Evolutionary conservation across 2,888 invertebrate genomes (phyloP), one percentile per base, ranked within the genome.

Genomic region (Lydus trimaculatus): DNA sequence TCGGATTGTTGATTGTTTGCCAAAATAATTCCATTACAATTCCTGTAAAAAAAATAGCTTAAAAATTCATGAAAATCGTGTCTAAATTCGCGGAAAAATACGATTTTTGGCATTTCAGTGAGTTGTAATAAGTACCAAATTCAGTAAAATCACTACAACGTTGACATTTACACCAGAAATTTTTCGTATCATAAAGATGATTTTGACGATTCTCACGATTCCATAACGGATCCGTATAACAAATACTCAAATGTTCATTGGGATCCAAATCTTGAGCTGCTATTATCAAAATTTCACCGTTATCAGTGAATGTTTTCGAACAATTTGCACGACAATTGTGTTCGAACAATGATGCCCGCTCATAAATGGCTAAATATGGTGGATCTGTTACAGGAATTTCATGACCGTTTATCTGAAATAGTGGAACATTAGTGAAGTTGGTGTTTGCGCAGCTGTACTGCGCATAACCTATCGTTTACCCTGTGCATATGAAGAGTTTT

Each of bases 181-280:
- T 91, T 86, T 93, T 94, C n/a, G 93, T 91, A 80, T 92, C 90
- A 31, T 88, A 86, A 58, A 94, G 86, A 83, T 94, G 92, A 72
- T 92, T 90, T 36, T 92, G 89, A 5, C 95, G 87, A 70, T 91
- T 92, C 23, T 89, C 89, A 0, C 93, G 92, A 56, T 94, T 93
- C 94, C 94, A 95, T 48, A 94, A 84, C 0, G 94, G 91, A 84
- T 95, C 95, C 0, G 94, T 92, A 84, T 95, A 95, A 82, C 93
- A 94, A 63, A 95, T 94, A 15, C 92, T 90, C 31, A 95, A 83
- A 84, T 94, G 92, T 0, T 90, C 85, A 0, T 92, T 93, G 66
- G 87, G 81, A 39, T 87, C 79, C 28, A 94, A 91, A 60, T 84
- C 80, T 0, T 85, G 84, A 0, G 91, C 91, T 0, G 91, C 89